Base-by-base conservation (phyloP, 2,888 invertebrate genomes). In the Clunio marinus region DNA sequence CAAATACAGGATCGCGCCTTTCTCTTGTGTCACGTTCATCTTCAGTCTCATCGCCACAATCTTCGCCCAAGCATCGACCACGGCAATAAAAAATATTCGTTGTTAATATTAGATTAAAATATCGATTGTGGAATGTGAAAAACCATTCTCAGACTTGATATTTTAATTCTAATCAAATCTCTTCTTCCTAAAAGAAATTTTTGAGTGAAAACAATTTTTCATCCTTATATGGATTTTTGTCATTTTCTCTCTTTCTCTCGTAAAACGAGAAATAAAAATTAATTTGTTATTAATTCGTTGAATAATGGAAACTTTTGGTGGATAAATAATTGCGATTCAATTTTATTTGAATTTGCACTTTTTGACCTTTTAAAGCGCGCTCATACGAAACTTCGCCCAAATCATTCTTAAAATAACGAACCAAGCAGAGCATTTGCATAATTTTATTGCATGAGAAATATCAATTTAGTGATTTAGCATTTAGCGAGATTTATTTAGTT, bases 11-110 rank as follows among this genome's bases (percentile, higher is more conserved):
- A 4, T 67, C 66, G 3, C 10, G 57, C 4, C 55, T 67, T 8
- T 67, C 66, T 8, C 57, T 67, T n/a, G 66, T 67, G 1, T 35
- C 55, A 1, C 32, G 57, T 8, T 67, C 66, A 13, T 46, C 63
- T 17, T 67, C 66, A 24, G 22, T 67, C 1, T 17, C 46, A 17
- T 67, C 66, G 17, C 66, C 66, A 20, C 27, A 22, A 24, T 32
- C 66, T 5, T 55, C 55, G 17, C 66, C 66, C 13, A 67, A 67
- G 37, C 66, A 57, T 37, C 57, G 66, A 22, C 35, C 55, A n/a
- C 55, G 66, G 1, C 66, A 67, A 25, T 67, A 67, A 58, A n/a
- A 3, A 15, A 15, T 7, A 41, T 15, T 41, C 15, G 3, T 41
- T 4, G n/a, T n/a, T n/a, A n/a, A n/a, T n/a, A n/a, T n/a, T n/a